Evolutionary conservation across 1,140 invertebrate genomes (phyloP).

Genomic region (Drosophila mojavensis): DNA sequence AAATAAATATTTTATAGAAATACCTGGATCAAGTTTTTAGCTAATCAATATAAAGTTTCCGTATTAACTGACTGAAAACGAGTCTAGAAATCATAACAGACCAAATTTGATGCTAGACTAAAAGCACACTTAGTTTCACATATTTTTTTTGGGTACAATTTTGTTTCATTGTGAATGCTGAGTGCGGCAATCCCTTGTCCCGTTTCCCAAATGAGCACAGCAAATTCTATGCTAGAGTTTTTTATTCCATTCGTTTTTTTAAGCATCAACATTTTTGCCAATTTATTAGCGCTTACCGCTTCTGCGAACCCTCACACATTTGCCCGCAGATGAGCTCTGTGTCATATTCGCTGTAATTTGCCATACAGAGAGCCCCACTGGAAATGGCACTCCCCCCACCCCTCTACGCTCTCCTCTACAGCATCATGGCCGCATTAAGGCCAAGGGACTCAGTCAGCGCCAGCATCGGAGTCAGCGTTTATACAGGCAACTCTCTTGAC

Average conservation of each 20-base stretch:
- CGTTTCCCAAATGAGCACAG: constrained; percentile 3
- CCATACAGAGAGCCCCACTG: constrained; percentile 31
- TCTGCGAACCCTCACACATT: not conserved
- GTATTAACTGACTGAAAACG: not conserved
- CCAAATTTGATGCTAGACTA: not conserved
- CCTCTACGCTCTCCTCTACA: not conserved
- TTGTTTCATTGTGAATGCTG: too few species aligned
- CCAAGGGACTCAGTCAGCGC: constrained; percentile 5
- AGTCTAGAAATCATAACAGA: not conserved
- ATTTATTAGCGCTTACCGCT: constrained; percentile 56
- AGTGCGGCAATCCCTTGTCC: not conserved
- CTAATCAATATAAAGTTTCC: not conserved
- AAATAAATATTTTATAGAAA: too few species aligned
- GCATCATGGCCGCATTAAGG: constrained; percentile 13
- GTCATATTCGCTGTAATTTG: constrained; percentile 53
- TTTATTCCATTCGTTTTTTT: constrained; percentile 16
- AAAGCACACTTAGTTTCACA: not conserved
- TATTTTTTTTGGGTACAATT: too few species aligned
- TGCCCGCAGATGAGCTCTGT: constrained; percentile 17
- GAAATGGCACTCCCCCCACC: not conserved
- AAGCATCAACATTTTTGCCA: constrained; percentile 58
- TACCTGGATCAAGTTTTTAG: too few species aligned
- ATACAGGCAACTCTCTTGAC: constrained; percentile 57
- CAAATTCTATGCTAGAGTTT: not conserved
- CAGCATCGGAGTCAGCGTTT: constrained; percentile 27